Evolutionary conservation across 2,797 vertebrate species (phyloP).

Genomic region (Coregonus sp.): DNA sequence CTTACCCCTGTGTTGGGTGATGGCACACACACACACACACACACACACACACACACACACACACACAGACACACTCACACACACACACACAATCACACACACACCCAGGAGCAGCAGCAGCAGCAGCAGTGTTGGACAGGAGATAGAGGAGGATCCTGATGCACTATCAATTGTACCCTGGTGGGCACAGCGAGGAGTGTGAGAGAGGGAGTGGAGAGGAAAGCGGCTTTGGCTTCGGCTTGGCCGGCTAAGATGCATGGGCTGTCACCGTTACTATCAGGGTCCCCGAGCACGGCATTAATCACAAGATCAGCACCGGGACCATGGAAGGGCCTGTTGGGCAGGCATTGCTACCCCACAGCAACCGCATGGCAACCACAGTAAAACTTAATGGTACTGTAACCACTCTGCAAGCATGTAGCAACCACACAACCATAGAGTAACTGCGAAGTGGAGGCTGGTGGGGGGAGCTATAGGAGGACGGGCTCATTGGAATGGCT

Average conservation of each 20-base stretch:
- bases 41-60: not conserved
- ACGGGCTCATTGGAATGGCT: no score
- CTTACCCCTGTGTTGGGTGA: not conserved
- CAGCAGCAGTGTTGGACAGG: conserved; percentile 17
- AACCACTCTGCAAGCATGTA: not conserved
- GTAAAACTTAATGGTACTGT: conserved; percentile 11
- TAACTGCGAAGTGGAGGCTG: no score
- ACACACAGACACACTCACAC: not conserved
- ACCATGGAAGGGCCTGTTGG: not conserved
- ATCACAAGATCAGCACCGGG: conserved; percentile 60
- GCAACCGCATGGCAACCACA: not conserved
- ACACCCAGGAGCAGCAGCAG: conserved; percentile 10
- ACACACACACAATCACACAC: conserved; percentile 15
- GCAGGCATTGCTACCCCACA: conserved; percentile 5
- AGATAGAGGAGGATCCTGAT: conserved; percentile 27
- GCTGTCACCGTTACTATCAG: conserved; percentile 71
- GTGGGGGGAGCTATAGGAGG: no score
- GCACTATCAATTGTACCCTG: conserved; percentile 43
- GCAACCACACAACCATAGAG: not conserved
- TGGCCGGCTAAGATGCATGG: conserved; percentile 67
- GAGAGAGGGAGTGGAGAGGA: conserved; percentile 10
- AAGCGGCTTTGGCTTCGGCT: conserved; percentile 31
- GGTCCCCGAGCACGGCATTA: conserved; percentile 59
- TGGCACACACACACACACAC: not conserved
- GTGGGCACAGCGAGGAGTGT: conserved; percentile 3